These are phyloP conservation scores for Mastigias papua DNA, from an alignment of 30 jellyfish, hydroid and myxozoan species.

Conservation along the genomic window DNA sequence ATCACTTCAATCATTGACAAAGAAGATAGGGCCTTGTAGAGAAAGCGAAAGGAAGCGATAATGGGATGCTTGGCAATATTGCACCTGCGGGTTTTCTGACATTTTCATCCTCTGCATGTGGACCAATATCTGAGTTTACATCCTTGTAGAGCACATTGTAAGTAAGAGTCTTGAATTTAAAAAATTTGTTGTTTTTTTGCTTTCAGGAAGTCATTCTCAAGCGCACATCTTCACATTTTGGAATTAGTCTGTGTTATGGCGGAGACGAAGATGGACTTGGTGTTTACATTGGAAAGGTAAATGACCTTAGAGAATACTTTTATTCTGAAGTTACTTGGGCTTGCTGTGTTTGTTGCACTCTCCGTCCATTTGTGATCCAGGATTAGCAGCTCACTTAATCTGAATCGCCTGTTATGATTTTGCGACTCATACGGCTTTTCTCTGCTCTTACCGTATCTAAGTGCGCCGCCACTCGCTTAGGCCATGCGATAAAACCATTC, in stretches of 20 bases:
- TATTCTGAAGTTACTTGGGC: neutral
- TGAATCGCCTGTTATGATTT: neutral
- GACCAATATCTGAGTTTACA: too few species aligned
- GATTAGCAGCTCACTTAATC: conserved; percentile 4
- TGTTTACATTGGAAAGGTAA: conserved; percentile 91
- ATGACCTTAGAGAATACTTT: neutral
- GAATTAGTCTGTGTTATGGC: conserved; percentile 81
- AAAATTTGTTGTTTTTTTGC: conserved; percentile 14
- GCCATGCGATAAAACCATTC: neutral
- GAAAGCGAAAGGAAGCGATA: too few species aligned
- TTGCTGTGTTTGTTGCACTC: neutral
- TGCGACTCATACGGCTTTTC: conserved; percentile 2
- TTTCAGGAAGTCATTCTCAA: conserved; percentile 76
- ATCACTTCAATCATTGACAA: too few species aligned
- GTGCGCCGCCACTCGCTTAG: conserved; percentile 14
- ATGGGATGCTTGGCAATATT: too few species aligned
- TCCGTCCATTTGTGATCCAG: neutral
- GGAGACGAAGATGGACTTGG: conserved; percentile 92
- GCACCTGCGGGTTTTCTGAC: too few species aligned
- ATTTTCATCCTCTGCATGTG: too few species aligned
- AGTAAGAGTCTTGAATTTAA: too few species aligned
- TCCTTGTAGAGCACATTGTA: too few species aligned
- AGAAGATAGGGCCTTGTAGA: too few species aligned
- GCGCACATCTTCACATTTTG: conserved; percentile 62
- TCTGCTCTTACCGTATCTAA: neutral